Conservation (phyloP, 1,140 invertebrate genomes). For the Gonatopus flavifemur region DNA sequence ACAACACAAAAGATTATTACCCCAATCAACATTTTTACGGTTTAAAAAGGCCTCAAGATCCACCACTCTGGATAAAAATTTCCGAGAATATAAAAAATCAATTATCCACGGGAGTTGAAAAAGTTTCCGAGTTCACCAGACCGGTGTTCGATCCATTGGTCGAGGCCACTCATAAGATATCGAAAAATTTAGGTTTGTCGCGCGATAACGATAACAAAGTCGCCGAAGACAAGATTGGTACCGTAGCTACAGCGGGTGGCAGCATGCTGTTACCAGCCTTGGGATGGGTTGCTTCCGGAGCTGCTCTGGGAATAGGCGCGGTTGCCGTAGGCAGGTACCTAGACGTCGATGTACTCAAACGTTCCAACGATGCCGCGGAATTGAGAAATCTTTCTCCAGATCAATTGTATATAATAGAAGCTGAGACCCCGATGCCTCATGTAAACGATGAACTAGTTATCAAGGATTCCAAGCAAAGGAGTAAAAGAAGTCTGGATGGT, state of each 20-base stretch:
- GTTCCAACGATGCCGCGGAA: constrained; percentile 35
- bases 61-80: constrained; percentile 72
- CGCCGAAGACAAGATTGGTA: constrained; percentile 74
- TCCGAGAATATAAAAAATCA: constrained; percentile 72
- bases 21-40: constrained; percentile 50
- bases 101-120: constrained; percentile 69
- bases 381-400: too few relatives aligned
- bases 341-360: constrained; percentile 66
- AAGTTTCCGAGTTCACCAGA: constrained; percentile 68
- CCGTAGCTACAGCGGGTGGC: constrained; percentile 59
- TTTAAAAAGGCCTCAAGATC: constrained; percentile 50
- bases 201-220: constrained; percentile 51
- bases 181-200: constrained; percentile 71
- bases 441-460: not conserved
- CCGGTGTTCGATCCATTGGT: constrained; percentile 73
- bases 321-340: constrained; percentile 74
- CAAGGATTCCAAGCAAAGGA: constrained; percentile 8
- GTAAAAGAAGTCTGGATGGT: constrained; percentile 27
- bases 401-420: too few relatives aligned
- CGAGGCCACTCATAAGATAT: constrained; percentile 76
- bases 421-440: too few relatives aligned
- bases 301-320: constrained; percentile 75
- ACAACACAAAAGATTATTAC: constrained; percentile 49
- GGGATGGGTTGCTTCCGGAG: constrained; percentile 75
- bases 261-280: constrained; percentile 69